phyloP scores from a whole-genome alignment of 1,140 invertebrate species.

The Drosophila tani region DNA sequence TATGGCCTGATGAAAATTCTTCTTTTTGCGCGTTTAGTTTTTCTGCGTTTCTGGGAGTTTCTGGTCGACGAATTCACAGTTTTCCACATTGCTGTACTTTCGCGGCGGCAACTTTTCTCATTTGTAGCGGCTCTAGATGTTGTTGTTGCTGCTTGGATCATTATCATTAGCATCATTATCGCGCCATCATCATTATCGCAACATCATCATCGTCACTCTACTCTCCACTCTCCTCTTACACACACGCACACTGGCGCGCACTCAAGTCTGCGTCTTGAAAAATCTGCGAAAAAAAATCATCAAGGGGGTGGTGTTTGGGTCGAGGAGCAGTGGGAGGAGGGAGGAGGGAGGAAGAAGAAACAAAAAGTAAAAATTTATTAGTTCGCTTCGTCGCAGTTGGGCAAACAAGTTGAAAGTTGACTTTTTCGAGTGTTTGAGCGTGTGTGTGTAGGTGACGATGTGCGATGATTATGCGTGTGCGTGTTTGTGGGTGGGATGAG shows the following conservation, averaged over 20 bases:
- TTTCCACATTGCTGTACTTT: slow-evolving; percentile 83
- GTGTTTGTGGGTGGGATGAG: slow-evolving; percentile 40
- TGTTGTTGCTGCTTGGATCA: slow-evolving; percentile 38
- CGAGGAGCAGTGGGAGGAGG: slow-evolving; percentile 12
- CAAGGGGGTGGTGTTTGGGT: slow-evolving; percentile 41
- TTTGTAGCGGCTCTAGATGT: slow-evolving; percentile 31
- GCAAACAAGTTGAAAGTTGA: slow-evolving; percentile 78
- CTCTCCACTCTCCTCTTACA: slow-evolving; percentile 42
- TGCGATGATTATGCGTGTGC: slow-evolving; percentile 43
- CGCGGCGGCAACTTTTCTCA: slow-evolving; percentile 60
- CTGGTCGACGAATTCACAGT: slow-evolving; percentile 80
- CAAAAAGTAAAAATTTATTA: slow-evolving; percentile 81
- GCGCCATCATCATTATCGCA: slow-evolving; percentile 40
- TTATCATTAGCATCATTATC: slow-evolving; percentile 50
- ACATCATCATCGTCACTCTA: slow-evolving; percentile 52
- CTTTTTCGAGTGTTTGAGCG: slow-evolving; percentile 43
- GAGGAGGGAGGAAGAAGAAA: slow-evolving; percentile 24
- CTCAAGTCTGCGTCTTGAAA: slow-evolving; percentile 50
- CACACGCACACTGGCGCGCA: slow-evolving; percentile 58
- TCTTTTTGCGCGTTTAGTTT: slow-evolving; percentile 84
- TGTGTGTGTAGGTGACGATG: slow-evolving; percentile 30
- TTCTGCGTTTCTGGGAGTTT: slow-evolving; percentile 79
- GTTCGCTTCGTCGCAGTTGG: slow-evolving; percentile 78
- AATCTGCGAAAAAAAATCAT: slow-evolving; percentile 76
- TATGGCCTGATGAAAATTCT: slow-evolving; percentile 76